phyloP scores from a whole-genome alignment of 2,113 vertebrate genomes.

The human (Homo sapiens) region GRCh38 chr16:11178501-11179000 shows the following conservation, averaged over 20 bases:
- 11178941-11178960: background rate
- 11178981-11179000: background rate
- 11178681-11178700: constrained; percentile 33
- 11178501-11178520: constrained; percentile 92
- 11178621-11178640: constrained; percentile 22
- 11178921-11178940: background rate
- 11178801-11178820: background rate
- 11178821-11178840: background rate
- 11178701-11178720: background rate
- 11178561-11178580: constrained; percentile 89
- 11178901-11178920: background rate
- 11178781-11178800: background rate
- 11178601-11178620: constrained; percentile 73
- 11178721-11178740: constrained; percentile 20
- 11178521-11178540: constrained; percentile 88
- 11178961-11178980: background rate
- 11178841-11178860: background rate
- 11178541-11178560: constrained; percentile 96
- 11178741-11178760: background rate
- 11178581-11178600: constrained; percentile 81
- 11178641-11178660: constrained; percentile 9
- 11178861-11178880: background rate
- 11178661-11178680: background rate
- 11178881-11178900: background rate
- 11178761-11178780: background rate